A percentile compares a stretch with the other conserved stretches of the same genome.
phyloP scores from a whole-genome alignment of 2,888 invertebrate genomes.

The Argyra leucocephala region DNA sequence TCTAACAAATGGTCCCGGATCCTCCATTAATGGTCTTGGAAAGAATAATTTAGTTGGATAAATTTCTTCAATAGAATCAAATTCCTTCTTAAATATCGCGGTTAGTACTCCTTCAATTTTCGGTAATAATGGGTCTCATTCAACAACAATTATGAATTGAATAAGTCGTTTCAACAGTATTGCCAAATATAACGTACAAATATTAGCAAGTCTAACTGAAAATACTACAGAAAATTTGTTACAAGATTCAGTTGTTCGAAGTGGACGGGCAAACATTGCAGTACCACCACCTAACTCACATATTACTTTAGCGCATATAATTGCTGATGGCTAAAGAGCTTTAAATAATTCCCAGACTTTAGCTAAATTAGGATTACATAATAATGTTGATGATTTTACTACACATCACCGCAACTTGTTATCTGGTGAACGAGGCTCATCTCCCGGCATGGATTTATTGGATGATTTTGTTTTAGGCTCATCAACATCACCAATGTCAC shows the following conservation, averaged over 20 bases:
- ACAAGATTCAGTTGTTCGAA: conserved; percentile 34
- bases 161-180: conserved; percentile 52
- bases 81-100: conserved; percentile 13
- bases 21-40: conserved; percentile 18
- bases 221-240: conserved; percentile 46
- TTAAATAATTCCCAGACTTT: conserved; percentile 82
- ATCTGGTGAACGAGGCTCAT: conserved; percentile 45
- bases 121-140: conserved; percentile 39
- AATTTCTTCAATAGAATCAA: not conserved
- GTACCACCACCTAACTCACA: conserved; percentile 51
- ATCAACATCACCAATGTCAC: conserved; percentile 51
- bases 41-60: conserved; percentile 25
- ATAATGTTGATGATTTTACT: conserved; percentile 42
- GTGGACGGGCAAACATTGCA: conserved; percentile 29
- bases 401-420: conserved; percentile 33
- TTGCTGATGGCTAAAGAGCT: conserved; percentile 65
- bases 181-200: conserved; percentile 78
- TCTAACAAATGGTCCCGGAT: conserved; percentile 19
- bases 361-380: conserved; percentile 69
- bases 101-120: conserved; percentile 25
- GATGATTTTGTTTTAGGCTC: conserved; percentile 51
- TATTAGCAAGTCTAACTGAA: conserved; percentile 72
- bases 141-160: conserved; percentile 40
- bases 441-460: conserved; percentile 52
- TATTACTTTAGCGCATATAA: conserved; percentile 67